Evolutionary conservation across 2,113 vertebrate genomes (phyloP).

Genomic region (Muntiacus muntjak): DNA sequence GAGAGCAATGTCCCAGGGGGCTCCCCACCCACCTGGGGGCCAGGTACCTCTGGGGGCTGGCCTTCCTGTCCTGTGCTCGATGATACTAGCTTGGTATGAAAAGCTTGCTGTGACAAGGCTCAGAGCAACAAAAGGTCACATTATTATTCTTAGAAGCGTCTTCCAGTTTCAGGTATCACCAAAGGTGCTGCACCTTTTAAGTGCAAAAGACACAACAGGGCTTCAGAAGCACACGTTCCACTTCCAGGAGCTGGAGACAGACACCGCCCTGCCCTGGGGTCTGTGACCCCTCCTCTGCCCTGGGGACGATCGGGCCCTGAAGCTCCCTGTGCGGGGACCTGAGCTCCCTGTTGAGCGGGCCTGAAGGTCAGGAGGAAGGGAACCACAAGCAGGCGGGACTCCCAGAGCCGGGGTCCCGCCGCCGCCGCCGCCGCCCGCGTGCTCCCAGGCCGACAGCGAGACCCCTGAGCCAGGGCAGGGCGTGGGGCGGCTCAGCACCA

Average conservation of each 20-base stretch:
- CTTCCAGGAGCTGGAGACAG: background rate
- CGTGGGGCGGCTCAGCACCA: background rate
- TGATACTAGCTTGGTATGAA: conserved; percentile 20
- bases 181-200: background rate
- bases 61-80: background rate
- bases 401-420: background rate
- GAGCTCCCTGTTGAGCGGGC: background rate
- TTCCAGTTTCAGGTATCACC: background rate
- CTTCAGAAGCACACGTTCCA: background rate
- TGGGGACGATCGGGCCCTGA: background rate
- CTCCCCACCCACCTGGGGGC: background rate
- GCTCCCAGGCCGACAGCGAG: background rate
- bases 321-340: background rate
- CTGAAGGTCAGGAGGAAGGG: background rate
- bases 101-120: background rate
- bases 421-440: background rate
- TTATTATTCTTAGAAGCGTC: background rate
- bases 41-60: background rate
- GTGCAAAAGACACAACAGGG: background rate
- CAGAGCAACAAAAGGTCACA: background rate
- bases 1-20: background rate
- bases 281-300: background rate
- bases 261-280: background rate
- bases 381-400: background rate
- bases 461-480: background rate